Evolutionary conservation across 2,113 vertebrate species (phyloP).

Genomic region (Cacatua alba): DNA sequence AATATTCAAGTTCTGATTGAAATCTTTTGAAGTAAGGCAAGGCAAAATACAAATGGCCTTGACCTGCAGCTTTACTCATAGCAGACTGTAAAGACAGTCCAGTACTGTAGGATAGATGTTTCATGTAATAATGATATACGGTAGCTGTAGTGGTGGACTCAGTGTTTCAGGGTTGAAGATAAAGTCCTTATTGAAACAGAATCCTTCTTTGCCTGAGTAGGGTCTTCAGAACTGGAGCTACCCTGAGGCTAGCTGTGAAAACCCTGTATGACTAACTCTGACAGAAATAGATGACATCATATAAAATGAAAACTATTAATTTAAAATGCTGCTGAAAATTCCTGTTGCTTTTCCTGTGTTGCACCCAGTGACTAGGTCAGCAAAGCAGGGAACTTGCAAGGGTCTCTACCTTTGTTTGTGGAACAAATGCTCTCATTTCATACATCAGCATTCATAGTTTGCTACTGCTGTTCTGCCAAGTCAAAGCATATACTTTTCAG

Average conservation of each 20-base stretch:
- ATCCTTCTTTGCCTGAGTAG: background rate
- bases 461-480: background rate
- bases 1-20: slow-evolving; percentile 13
- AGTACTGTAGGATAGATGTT: background rate
- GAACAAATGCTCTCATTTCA: background rate
- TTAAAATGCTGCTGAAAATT: background rate
- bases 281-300: background rate
- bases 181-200: background rate
- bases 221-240: background rate
- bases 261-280: background rate
- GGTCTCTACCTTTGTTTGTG: background rate
- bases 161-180: background rate
- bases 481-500: background rate
- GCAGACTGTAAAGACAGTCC: background rate
- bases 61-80: background rate
- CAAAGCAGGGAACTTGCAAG: background rate
- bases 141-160: background rate
- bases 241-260: background rate
- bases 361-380: background rate
- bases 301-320: background rate
- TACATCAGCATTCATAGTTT: background rate
- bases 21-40: slow-evolving; percentile 2
- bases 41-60: background rate
- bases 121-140: background rate
- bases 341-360: background rate